These are phyloP conservation scores for Bucorvus abyssinicus DNA, from an alignment of 2,797 vertebrate genomes.

Conservation along the genomic window DNA sequence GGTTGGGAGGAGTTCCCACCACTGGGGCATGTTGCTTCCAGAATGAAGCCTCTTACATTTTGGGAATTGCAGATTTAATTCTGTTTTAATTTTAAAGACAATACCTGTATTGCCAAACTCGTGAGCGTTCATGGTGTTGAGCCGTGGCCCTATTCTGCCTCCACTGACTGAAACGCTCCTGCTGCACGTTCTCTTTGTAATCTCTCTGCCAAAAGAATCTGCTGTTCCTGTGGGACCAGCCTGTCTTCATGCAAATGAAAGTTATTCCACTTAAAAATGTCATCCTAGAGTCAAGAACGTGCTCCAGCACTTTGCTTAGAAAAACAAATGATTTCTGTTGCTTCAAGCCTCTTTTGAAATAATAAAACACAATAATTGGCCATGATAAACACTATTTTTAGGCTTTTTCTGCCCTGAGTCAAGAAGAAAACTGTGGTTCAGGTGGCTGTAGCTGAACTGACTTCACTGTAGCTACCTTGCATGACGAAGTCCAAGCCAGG, in stretches of 20 bases:
- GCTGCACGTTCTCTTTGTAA: not conserved
- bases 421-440: not conserved
- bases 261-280: not conserved
- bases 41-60: not conserved
- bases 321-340: not conserved
- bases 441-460: not conserved
- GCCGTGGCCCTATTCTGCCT: not conserved
- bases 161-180: fast-evolving
- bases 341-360: not conserved
- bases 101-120: not conserved
- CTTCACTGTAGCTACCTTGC: not conserved
- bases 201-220: not conserved
- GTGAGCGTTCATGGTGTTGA: not conserved
- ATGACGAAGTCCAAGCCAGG: not conserved
- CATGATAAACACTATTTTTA: not conserved
- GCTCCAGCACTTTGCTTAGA: not conserved
- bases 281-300: not conserved
- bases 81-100: not conserved
- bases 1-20: not conserved
- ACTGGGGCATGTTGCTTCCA: not conserved
- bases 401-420: not conserved
- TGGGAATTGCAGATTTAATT: not conserved
- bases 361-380: not conserved
- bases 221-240: not conserved
- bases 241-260: not conserved